Evolutionary conservation across 2,113 vertebrate genomes (phyloP), one percentile per base, ranked within the genome.

Genomic region (Xenus cinereus): DNA sequence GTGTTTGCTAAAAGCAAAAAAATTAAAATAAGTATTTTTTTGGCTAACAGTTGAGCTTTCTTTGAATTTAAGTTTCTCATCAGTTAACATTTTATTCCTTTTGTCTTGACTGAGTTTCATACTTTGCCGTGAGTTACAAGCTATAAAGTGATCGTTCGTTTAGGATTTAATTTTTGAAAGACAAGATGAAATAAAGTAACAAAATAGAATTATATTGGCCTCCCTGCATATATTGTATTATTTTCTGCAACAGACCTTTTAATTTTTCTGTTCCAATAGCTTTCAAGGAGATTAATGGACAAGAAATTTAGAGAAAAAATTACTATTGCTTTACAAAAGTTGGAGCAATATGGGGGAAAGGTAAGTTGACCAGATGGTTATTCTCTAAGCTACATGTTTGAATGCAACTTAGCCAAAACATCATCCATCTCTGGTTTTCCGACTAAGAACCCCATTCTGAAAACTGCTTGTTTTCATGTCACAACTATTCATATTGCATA

Each of bases 241-340:
- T 46, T 30, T n/a, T n/a, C 26, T 85, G 32, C 72, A 24, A 39
- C 39, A 89, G 32, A 10, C 6, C 21, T 75, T 83, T 84, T 67
- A 66, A 15, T 83, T 93, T 63, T 89, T 24, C 18, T 96, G 95
- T 81, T 92, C 45, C 51, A 72, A 95, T 78, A 99, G 98, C 97
- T 99, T 90, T 98, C 98, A 48, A 98, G 98, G 95, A 98, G 98
- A 87, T 96, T 98, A 51, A 98, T 98, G 97, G 96, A 98, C 71
- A 98, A 98, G 95, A 98, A 97, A 64, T 97, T 98, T 81, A 98
- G 97, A 95, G 98, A 98, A 46, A 96, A 97, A 28, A 97, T 98
- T 73, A 98, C 97, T 27, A 75, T 56, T 80, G 97, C 98, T 11
- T 93, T 98, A 79, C 98, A 98, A 37, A 98, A 97, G 78, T 88